Evolutionary conservation across 92 coral and sea anemone species (phyloP), one percentile per base, ranked within the genome.

Genomic region (Heliopora coerulea): DNA sequence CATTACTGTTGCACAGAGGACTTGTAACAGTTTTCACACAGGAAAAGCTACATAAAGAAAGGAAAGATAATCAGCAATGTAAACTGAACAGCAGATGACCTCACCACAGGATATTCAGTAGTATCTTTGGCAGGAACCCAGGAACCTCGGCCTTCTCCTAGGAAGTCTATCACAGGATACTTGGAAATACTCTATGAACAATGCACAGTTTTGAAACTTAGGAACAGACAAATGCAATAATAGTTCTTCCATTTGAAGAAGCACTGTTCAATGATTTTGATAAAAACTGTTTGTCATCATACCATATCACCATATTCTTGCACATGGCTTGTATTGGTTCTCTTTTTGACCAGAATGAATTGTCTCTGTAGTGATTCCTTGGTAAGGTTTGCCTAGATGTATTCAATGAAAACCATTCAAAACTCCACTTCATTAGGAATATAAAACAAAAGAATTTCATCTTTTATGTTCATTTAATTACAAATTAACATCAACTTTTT

Each of bases 241-340:
- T n/a, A n/a, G n/a, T n/a, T n/a, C n/a, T n/a, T n/a, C n/a, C n/a
- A n/a, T n/a, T n/a, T n/a, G n/a, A n/a, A n/a, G n/a, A n/a, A n/a
- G n/a, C n/a, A n/a, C n/a, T n/a, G n/a, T n/a, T n/a, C n/a, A n/a
- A n/a, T n/a, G n/a, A n/a, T n/a, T n/a, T n/a, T n/a, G n/a, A n/a
- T n/a, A n/a, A n/a, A n/a, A n/a, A n/a, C n/a, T n/a, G n/a, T n/a
- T n/a, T n/a, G n/a, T n/a, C n/a, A n/a, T n/a, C 90, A 19, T 20
- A 95, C 99, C 95, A 81, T 49, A 60, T 95, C 96, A 67, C 99
- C 99, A 79, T 83, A 95, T 69, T 88, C 73, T 88, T 80, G 80
- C 19, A 95, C 99, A 62, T 95, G 96, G 62, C 99, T 95, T 24
- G 88, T 81, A 54, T 72, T 95, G 23, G 99, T 95, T 67, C 82